phyloP scores from a whole-genome alignment of 2,797 vertebrate genomes.

The Silurus lanzhouensis region DNA sequence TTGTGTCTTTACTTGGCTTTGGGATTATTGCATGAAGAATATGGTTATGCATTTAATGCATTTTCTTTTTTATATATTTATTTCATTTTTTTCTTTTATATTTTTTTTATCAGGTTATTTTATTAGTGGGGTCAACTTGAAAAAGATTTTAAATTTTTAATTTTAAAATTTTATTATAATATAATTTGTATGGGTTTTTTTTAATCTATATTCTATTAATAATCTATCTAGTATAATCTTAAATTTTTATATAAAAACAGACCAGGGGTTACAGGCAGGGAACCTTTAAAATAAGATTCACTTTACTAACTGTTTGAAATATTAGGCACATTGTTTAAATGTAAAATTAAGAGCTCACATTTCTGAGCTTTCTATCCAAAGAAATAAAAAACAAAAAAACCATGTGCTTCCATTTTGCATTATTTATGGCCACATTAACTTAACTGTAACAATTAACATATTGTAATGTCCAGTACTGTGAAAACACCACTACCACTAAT shows the following conservation, averaged over 20 bases:
- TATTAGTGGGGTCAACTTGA: not conserved
- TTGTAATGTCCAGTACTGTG: not conserved
- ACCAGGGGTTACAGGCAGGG: not conserved
- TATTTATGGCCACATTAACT: not conserved
- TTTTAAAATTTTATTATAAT: no score
- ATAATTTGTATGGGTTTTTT: not conserved
- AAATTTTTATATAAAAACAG: not conserved
- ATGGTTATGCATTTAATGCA: no score
- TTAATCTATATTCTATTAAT: no score
- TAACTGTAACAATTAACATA: not conserved
- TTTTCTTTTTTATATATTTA: not conserved
- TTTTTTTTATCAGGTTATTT: not conserved
- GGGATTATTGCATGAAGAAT: not conserved
- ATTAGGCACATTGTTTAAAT: not conserved
- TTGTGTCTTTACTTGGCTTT: not conserved
- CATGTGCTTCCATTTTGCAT: not conserved
- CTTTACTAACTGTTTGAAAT: not conserved
- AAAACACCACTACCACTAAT: not conserved
- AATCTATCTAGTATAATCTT: not conserved
- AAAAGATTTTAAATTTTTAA: no score
- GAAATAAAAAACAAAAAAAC: not conserved
- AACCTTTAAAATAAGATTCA: not conserved
- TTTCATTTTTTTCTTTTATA: not conserved
- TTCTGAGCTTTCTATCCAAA: not conserved
- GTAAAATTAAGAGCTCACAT: not conserved